Evolutionary conservation across 2,888 invertebrate species (phyloP).

Genomic region (Desoria tigrina): DNA sequence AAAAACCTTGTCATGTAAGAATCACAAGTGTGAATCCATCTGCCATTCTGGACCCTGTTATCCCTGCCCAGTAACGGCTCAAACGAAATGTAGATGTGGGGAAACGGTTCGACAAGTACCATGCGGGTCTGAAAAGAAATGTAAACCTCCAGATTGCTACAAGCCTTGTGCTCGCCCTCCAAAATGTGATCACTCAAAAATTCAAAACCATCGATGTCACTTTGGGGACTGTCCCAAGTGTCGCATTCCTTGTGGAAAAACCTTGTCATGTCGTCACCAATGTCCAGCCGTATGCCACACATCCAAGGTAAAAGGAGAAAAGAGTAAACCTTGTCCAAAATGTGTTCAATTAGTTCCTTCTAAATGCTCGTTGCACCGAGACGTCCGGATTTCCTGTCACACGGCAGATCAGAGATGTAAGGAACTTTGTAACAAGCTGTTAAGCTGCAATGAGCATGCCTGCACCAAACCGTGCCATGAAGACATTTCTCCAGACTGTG

Average conservation of each 20-base stretch:
- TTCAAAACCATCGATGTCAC: constrained; percentile 77
- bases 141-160: constrained; percentile 77
- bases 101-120: constrained; percentile 75
- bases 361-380: constrained; percentile 40
- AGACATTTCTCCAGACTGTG: constrained; percentile 36
- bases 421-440: constrained; percentile 37
- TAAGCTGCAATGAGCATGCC: constrained; percentile 34
- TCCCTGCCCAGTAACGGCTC: constrained; percentile 73
- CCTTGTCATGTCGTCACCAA: constrained; percentile 66
- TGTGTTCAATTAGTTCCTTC: constrained; percentile 32
- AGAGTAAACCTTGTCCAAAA: constrained; percentile 38
- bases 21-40: constrained; percentile 76
- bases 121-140: constrained; percentile 76
- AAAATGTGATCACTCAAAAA: constrained; percentile 77
- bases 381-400: constrained; percentile 39
- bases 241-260: constrained; percentile 70
- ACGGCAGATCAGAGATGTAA: constrained; percentile 39
- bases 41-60: constrained; percentile 72
- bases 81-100: constrained; percentile 77
- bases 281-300: constrained; percentile 77
- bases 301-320: constrained; percentile 58
- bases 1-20: constrained; percentile 55
- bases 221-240: constrained; percentile 83
- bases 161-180: constrained; percentile 67
- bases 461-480: constrained; percentile 46